phyloP scores from a whole-genome alignment of 2,113 vertebrate species.

The Mugil cephalus region DNA sequence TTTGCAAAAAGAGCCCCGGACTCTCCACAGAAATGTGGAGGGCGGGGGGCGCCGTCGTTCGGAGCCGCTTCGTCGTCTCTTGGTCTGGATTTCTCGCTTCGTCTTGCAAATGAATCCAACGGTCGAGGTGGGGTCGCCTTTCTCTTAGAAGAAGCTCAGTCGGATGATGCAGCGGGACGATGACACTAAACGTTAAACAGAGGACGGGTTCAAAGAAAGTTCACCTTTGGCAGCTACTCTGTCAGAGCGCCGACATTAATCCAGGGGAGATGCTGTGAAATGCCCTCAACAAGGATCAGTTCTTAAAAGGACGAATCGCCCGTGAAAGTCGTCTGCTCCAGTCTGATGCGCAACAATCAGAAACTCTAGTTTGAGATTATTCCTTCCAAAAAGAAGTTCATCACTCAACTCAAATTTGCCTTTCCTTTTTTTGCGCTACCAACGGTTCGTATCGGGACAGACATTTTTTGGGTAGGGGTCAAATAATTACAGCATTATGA shows the following conservation, averaged over 20 bases:
- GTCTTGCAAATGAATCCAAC: not conserved
- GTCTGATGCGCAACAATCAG: not conserved
- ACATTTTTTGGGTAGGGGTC: too few relatives aligned
- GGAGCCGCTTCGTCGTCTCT: not conserved
- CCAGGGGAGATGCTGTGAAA: not conserved
- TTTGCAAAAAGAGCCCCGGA: too few relatives aligned
- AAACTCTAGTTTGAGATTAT: not conserved
- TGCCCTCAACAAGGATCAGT: not conserved
- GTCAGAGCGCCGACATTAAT: too few relatives aligned
- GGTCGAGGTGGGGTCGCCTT: not conserved
- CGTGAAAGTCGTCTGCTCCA: too few relatives aligned
- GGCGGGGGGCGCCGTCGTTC: not conserved
- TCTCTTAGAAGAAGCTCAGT: not conserved
- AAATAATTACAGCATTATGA: too few relatives aligned
- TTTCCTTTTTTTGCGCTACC: not conserved
- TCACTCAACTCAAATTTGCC: not conserved
- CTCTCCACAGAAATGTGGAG: not conserved
- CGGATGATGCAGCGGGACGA: not conserved
- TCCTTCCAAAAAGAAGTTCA: too few relatives aligned
- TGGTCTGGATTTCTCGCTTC: not conserved
- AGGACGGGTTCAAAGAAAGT: not conserved
- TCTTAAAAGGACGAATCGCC: too few relatives aligned
- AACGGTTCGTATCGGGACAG: too few relatives aligned
- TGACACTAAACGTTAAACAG: not conserved
- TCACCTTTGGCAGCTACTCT: too few relatives aligned